These are phyloP conservation scores for Nephrotoma flavescens DNA, from an alignment of 2,888 invertebrate genomes.

Conservation along the genomic window DNA sequence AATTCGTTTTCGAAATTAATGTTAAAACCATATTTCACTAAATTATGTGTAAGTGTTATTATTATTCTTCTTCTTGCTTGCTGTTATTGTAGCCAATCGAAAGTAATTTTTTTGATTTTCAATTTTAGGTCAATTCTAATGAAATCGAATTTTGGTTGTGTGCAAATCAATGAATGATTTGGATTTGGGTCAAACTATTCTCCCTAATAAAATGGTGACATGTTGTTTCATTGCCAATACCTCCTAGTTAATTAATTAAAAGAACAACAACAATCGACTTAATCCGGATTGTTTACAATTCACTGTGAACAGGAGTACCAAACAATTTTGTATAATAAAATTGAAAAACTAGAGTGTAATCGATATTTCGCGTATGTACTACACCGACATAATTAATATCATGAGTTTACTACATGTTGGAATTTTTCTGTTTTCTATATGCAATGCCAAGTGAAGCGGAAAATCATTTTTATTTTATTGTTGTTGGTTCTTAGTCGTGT, in stretches of 20 bases:
- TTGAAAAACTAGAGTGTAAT: not conserved
- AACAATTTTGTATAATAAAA: not conserved
- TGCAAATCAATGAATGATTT: not conserved
- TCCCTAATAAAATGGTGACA: not conserved
- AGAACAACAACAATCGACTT: not conserved
- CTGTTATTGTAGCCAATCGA: not conserved
- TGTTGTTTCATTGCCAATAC: not conserved
- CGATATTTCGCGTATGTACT: not conserved
- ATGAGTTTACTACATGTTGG: not conserved
- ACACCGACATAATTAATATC: not conserved
- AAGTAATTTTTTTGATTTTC: not conserved
- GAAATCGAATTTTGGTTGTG: not conserved
- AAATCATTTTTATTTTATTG: not conserved
- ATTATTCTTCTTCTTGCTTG: not conserved
- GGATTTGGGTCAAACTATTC: not conserved
- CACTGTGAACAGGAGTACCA: no score
- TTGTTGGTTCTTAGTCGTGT: not conserved
- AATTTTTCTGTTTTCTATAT: not conserved
- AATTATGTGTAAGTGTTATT: not conserved
- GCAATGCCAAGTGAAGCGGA: not conserved
- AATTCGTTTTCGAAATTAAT: not conserved
- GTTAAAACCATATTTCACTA: not conserved
- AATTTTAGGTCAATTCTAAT: not conserved
- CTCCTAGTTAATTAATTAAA: not conserved
- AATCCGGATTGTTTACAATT: no score